A percentile compares a stretch with the other conserved stretches of the same genome.
Conservation (phyloP, 1,140 invertebrate genomes). For the Bilobella aurantiaca region DNA sequence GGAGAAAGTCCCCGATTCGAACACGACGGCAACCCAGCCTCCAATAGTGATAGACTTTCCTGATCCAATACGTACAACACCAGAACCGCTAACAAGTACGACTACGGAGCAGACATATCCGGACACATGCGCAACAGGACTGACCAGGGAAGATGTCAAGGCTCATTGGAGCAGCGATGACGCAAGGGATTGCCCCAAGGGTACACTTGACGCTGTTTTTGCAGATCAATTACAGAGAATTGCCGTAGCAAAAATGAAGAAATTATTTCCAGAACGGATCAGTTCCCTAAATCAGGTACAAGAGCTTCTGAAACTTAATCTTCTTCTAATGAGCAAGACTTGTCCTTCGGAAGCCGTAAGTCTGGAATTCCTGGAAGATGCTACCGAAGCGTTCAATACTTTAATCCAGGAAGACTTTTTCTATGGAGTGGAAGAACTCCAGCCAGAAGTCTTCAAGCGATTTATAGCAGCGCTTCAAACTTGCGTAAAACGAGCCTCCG, state of each 20-base stretch:
- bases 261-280: constrained; percentile 6
- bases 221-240: constrained; percentile 21
- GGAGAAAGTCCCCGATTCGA: neutral
- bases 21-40: neutral
- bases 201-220: constrained; percentile 16
- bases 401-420: constrained; percentile 28
- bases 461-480: neutral
- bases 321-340: constrained; percentile 13
- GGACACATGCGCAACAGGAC: constrained; percentile 7
- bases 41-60: neutral
- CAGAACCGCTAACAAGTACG: neutral
- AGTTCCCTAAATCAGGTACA: constrained; percentile 19
- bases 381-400: constrained; percentile 18
- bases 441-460: constrained; percentile 7
- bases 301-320: constrained; percentile 1
- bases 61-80: no score
- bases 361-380: constrained; percentile 14
- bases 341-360: constrained; percentile 15
- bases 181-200: neutral
- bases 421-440: constrained; percentile 20
- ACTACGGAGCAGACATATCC: neutral
- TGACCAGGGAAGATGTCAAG: constrained; percentile 14
- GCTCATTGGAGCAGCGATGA: constrained; percentile 12
- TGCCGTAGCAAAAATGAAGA: constrained; percentile 1
- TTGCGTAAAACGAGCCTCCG: constrained; percentile 8